Base-by-base conservation (phyloP, 2,797 vertebrate species). In the Microctenopoma stevenorrisi region DNA sequence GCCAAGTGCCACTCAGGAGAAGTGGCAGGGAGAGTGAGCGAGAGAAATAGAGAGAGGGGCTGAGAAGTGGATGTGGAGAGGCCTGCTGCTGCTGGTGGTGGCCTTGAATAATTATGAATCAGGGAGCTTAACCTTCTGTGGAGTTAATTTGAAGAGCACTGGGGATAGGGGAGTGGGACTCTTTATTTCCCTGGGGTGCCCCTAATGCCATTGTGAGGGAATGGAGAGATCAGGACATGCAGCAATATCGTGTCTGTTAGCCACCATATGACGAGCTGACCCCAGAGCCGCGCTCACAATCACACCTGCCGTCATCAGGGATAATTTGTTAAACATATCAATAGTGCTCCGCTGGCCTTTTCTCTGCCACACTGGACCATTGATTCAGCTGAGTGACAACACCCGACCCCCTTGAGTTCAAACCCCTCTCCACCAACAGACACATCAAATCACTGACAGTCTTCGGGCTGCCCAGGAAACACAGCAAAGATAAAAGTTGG, bases 261-360 rank as follows among this genome's bases (percentile, higher is more conserved):
- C 91, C 89, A 88, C 93, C 92, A 92, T 93, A 94, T 92, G 94
- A 94, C 89, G 91, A 90, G 83, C 88, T 94, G 93, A 94, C 92
- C 93, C 86, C 86, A 22, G 81, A 86, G 88, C 89, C 38, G 61
- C 35, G 68, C 74, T 74, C 86, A 90, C 92, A 86, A 91, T 91
- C 89, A 91, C 94, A 95, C 93, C 94, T 95, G 94, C 93, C 91
- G 86, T 93, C 91, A 92, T 90, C 92, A 83, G 57, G 82, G 90
- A 90, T 94, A 93, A 94, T 94, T 94, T 94, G 93, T 94, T 93
- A 94, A 95, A 94, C 93, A 94, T 94, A 94, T 95, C 94, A 95
- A 95, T 94, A 91, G 91, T 59, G 33, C 77, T 87, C 84, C 51
- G 87, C 88, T 85, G 82, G 88, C 82, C 86, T 81, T 85, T 86